Evolutionary conservation across 2,797 vertebrate species (phyloP).

Genomic region (Salmo trutta): DNA sequence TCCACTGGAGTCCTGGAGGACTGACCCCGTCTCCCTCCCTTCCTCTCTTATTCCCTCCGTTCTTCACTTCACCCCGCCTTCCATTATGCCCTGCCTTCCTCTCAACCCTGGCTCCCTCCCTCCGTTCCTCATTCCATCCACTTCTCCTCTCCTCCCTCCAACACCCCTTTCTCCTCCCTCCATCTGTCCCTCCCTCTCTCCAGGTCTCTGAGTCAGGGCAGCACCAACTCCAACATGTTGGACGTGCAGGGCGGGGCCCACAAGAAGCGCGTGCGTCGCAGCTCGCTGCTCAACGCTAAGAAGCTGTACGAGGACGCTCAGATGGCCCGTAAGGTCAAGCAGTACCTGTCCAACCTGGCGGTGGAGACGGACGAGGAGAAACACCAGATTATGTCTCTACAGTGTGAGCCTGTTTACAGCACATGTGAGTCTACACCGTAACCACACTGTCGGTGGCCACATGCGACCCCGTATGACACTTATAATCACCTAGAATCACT

Average conservation of each 20-base stretch:
- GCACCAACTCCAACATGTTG: slow-evolving; percentile 96
- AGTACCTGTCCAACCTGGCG: slow-evolving; percentile 90
- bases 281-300: slow-evolving; percentile 94
- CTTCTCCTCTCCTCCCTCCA: not conserved
- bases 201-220: slow-evolving; percentile 96
- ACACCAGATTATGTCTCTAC: slow-evolving; percentile 89
- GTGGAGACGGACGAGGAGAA: slow-evolving; percentile 93
- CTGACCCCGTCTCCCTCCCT: not conserved
- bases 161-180: no score
- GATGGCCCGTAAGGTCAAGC: slow-evolving; percentile 96
- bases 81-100: no score
- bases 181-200: no score
- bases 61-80: no score
- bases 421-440: slow-evolving; percentile 65
- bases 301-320: slow-evolving; percentile 97
- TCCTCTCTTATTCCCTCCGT: no score
- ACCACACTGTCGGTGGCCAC: no score
- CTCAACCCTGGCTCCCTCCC: no score
- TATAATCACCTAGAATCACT: no score
- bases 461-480: no score
- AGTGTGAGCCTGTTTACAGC: slow-evolving; percentile 91
- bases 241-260: slow-evolving; percentile 91
- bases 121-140: no score
- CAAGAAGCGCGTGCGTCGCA: slow-evolving; percentile 91
- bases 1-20: not conserved